These are phyloP conservation scores for Drosophila novamexicana DNA, from an alignment of 1,140 invertebrate genomes.

Conservation along the genomic window DNA sequence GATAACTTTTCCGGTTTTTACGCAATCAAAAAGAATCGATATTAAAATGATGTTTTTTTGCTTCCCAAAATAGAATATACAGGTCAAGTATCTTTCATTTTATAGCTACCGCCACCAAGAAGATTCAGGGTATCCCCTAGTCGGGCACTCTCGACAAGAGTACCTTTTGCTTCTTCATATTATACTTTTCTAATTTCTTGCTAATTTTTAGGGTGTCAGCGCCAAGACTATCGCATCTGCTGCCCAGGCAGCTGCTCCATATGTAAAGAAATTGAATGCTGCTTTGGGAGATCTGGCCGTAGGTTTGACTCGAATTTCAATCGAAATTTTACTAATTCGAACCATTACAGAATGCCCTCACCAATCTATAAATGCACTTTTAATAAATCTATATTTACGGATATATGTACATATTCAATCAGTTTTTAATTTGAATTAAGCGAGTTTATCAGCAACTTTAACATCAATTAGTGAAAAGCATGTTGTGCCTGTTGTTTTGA, in stretches of 20 bases:
- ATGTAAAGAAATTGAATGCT: slow-evolving; percentile 36
- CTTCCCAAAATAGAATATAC: too few relatives aligned
- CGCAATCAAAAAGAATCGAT: too few relatives aligned
- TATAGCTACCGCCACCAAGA: too few relatives aligned
- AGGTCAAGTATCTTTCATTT: too few relatives aligned
- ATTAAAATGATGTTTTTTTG: too few relatives aligned
- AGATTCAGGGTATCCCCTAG: too few relatives aligned
- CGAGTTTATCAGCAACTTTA: slow-evolving; percentile 65
- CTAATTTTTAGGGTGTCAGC: slow-evolving; percentile 36
- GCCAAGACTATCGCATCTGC: slow-evolving; percentile 47
- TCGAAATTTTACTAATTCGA: slow-evolving; percentile 28
- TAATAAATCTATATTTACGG: slow-evolving; percentile 18
- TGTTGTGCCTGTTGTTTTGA: slow-evolving; percentile 59
- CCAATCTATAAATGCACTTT: slow-evolving; percentile 22
- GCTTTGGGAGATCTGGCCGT: slow-evolving; percentile 44
- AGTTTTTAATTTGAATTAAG: slow-evolving; percentile 54
- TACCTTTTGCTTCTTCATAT: not conserved
- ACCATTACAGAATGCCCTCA: slow-evolving; percentile 40
- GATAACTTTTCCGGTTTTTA: too few relatives aligned
- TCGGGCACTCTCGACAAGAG: too few relatives aligned
- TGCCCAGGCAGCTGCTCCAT: slow-evolving; percentile 46
- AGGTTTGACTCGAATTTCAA: slow-evolving; percentile 20
- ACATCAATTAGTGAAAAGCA: slow-evolving; percentile 60
- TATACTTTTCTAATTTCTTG: not conserved
- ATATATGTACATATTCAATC: slow-evolving; percentile 44